Evolutionary conservation across 2,113 vertebrate genomes (phyloP), one percentile per base, ranked within the genome.

Genomic region (Gambusia affinis): DNA sequence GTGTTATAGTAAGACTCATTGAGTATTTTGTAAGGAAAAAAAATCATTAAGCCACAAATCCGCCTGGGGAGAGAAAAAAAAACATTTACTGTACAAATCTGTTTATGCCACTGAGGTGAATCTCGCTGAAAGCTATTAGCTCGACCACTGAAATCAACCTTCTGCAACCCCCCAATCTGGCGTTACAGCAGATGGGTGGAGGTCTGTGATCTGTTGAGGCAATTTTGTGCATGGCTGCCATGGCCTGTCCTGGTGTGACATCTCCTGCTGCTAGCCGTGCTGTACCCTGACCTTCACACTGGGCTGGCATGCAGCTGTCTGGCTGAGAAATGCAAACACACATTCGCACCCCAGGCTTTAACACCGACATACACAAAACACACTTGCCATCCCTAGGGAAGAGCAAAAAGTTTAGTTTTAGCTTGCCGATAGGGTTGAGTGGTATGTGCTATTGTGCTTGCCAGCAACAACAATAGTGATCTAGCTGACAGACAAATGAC

Each of bases 211-310:
- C 91, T 93, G 92, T 92, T 93, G 90, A 94, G 90, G 93, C 93
- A 94, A 94, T 95, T 95, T 94, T 95, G 93, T 94, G 94, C 94
- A 94, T 94, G 93, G 91, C 88, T 94, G 92, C 93, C 92, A 88
- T 91, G 91, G 89, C 88, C 92, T 91, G 91, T 95, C 92, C 92
- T 91, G 91, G 91, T 92, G 92, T 94, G 94, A 94, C 92, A 93
- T 91, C 88, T 93, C 94, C 92, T 89, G 92, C 94, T 94, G 94
- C 88, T 87, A 81, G 90, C 86, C 88, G 83, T 88, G 89, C 93
- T 93, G 92, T 90, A 92, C 81, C 83, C 88, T 94, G 94, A 95
- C 95, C 95, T 95, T 95, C 93, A 95, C 91, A 92, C 90, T 88
- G 92, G 78, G 83, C 87, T 85, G 91, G 89, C 85, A 83, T 91